Base-by-base conservation (phyloP, 1,140 invertebrate genomes). In the Argopecten irradians region DNA sequence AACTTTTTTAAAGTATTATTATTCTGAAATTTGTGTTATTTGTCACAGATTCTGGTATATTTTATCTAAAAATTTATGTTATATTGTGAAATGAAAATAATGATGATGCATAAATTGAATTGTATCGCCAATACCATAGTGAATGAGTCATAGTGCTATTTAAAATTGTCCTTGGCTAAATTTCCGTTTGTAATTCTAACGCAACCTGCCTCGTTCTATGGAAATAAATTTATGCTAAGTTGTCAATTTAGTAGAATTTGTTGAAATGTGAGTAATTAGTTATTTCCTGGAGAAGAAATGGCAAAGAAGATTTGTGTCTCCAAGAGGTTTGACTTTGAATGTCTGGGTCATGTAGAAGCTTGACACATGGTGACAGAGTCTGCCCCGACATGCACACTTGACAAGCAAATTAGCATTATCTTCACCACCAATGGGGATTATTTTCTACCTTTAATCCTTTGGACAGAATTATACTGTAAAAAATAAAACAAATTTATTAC, bases 281-380 rank as follows among this genome's bases (percentile, higher is more conserved):
- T 71, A 71, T 71, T 71, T 71, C 55, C 55, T n/a, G 55, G 22
- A 71, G n/a, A 28, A 71, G 55, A 16, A 71, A 71, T 71, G 28
- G 55, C 55, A 5, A n/a, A 28, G 55, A 71, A 71, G 55, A 71
- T 71, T 71, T 71, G 55, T 71, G 55, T 71, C 55, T 71, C 55
- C n/a, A n/a, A n/a, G 55, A 71, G n/a, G 55, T n/a, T 71, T 71
- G 55, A 71, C 55, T 71, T n/a, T n/a, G 5, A n/a, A 28, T 71
- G 55, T 71, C 55, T 71, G 55, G 55, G 55, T 71, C 55, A 71
- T 71, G 55, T 71, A 71, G 55, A 71, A 71, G 55, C 55, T 71
- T 71, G 55, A 71, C 55, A 71, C 55, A 71, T 71, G 55, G 55
- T 71, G 55, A n/a, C 55, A 71, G 55, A 28, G 55, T 71, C 55